phyloP scores from a whole-genome alignment of 2,113 vertebrate species.

The Sinocyclocheilus maitianheensis region DNA sequence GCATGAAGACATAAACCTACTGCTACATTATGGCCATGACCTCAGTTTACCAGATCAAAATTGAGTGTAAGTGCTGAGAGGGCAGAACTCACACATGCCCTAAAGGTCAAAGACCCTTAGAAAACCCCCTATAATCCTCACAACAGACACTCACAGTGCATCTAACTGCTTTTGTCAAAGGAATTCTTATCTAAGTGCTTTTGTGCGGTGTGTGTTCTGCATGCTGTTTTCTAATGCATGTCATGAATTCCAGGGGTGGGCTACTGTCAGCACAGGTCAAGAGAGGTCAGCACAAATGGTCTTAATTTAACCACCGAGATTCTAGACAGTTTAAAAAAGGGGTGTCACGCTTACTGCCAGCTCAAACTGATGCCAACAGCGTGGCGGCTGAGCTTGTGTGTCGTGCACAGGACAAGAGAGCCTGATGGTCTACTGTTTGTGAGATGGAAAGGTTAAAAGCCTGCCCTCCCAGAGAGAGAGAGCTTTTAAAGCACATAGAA shows the following conservation, averaged over 20 bases:
- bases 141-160: background rate
- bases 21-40: background rate
- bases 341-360: conserved; percentile 26
- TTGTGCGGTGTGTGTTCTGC: conserved; percentile 64
- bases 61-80: conserved; percentile 33
- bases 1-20: background rate
- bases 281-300: conserved; percentile 65
- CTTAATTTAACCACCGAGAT: conserved; percentile 58
- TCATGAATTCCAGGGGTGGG: conserved; percentile 62
- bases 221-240: conserved; percentile 61
- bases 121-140: background rate
- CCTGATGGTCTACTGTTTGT: conserved; percentile 34
- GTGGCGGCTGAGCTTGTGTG: conserved; percentile 12
- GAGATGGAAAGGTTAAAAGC: conserved; percentile 51
- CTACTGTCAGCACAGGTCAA: conserved; percentile 39
- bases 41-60: conserved; percentile 12
- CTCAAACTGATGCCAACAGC: conserved; percentile 40
- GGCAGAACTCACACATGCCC: conserved; percentile 23
- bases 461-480: conserved; percentile 21
- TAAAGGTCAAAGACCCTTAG: conserved; percentile 56
- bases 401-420: conserved; percentile 4
- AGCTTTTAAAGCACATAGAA: background rate
- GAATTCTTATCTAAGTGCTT: conserved; percentile 51
- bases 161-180: conserved; percentile 24
- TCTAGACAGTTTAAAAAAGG: conserved; percentile 2